Percentiles rank a stretch among this genome's conserved stretches.
Evolutionary conservation across 1,140 invertebrate species (phyloP).

Genomic region (Cyrtorhinus lividipennis): DNA sequence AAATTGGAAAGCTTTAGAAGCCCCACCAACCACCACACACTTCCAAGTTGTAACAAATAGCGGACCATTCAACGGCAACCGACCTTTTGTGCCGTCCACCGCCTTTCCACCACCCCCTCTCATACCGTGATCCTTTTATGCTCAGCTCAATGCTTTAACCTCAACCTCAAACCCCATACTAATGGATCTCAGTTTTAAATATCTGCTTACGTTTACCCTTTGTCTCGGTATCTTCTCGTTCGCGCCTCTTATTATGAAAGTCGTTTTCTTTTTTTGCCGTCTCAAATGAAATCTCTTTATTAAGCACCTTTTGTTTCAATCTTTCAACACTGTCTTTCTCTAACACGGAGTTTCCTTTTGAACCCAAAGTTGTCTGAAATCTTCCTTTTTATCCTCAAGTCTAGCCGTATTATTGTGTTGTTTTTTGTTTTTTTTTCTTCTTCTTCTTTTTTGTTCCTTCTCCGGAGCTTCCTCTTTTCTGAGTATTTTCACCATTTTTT

Average conservation of each 20-base stretch:
- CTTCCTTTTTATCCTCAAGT: background rate
- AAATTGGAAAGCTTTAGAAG: background rate
- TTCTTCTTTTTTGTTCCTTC: background rate
- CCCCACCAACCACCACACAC: too few relatives aligned
- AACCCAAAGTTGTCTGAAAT: too few relatives aligned
- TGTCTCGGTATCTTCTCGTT: background rate
- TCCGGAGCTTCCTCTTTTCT: background rate
- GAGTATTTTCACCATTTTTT: background rate
- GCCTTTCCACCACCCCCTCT: background rate
- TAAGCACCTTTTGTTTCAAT: constrained; percentile 10
- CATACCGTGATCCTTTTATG: background rate
- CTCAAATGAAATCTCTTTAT: background rate
- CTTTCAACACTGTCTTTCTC: background rate
- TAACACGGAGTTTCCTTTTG: background rate
- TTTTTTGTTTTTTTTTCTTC: background rate
- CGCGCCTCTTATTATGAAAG: background rate
- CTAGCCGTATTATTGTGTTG: background rate
- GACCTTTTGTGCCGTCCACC: background rate
- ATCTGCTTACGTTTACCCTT: background rate
- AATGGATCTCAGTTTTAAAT: background rate
- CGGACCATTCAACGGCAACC: background rate
- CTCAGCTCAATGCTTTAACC: background rate
- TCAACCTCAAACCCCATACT: background rate
- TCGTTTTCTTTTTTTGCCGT: background rate
- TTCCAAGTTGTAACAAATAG: background rate